Evolutionary conservation across 2,113 vertebrate genomes (phyloP), one percentile per base, ranked within the genome.

Genomic region (Herpailurus yagouaroundi): DNA sequence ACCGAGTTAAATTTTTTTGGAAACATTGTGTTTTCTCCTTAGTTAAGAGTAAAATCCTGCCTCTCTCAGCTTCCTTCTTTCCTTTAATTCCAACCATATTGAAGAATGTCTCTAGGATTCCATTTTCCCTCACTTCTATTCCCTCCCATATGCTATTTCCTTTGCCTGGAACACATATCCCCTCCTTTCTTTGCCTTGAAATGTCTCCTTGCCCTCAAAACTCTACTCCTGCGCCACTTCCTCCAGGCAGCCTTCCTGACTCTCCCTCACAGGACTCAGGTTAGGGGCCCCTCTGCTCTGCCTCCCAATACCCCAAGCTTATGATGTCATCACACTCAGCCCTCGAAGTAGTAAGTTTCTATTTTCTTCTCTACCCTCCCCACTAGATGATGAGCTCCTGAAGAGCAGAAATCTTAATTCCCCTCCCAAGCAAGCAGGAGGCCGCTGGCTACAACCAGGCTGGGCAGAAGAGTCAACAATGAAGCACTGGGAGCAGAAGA

Each of bases 11-110:
- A 36, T 64, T 52, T 91, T 27, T 96, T 95, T 63, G 6, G 50
- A 96, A 68, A 33, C 50, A 74, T 25, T 71, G 84, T 94, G 31
- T 76, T 98, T 36, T 71, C 33, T 84, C 7, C 3, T 0, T 48
- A 45, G 38, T 97, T 96, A 73, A 92, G 92, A 96, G 45, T 23
- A 95, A 64, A 77, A 36, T 57, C 76, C 41, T 89, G 23, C 38
- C 31, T 38, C 29, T 63, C 48, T 63, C 52, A 55, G 74, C 11
- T 19, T 80, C 29, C 33, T n/a, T 87, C 33, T 73, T 79, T 33
- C 38, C n/a, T 57, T 73, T 87, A 60, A 87, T 87, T 33, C 19
- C 66, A 86, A 21, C 21, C 73, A 80, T 63, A 52, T 1, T 69
- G 38, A 41, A 79, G 82, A 71, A 73, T 80, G 50, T 69, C 14